Evolutionary conservation across 2,797 vertebrate genomes (phyloP).

Genomic region (Falco novaeseelandiae): DNA sequence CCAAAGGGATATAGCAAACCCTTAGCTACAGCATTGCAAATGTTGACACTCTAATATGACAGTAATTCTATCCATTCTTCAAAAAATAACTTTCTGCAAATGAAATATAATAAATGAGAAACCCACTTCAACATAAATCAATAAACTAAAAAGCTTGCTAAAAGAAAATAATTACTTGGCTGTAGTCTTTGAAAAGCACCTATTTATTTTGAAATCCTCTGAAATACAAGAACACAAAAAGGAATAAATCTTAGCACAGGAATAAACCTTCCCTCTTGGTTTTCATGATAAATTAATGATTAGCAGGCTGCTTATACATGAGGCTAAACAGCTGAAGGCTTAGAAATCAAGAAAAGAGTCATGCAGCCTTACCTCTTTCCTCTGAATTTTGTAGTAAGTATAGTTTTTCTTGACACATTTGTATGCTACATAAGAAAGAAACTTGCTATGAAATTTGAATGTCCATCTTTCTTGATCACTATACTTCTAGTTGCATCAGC

Average conservation of each 20-base stretch:
- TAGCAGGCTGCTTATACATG: not conserved
- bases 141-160: slow-evolving; percentile 61
- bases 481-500: not conserved
- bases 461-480: not conserved
- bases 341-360: not conserved
- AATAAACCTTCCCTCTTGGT: slow-evolving; percentile 25
- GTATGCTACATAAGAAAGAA: not conserved
- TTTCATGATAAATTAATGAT: slow-evolving; percentile 51
- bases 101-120: slow-evolving; percentile 29
- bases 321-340: not conserved
- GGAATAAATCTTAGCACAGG: not conserved
- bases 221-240: slow-evolving; percentile 8
- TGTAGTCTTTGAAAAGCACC: slow-evolving; percentile 34
- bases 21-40: not conserved
- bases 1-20: not conserved
- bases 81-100: slow-evolving; percentile 9
- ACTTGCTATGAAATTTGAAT: not conserved
- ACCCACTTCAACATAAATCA: slow-evolving; percentile 36
- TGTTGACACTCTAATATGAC: not conserved
- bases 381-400: not conserved
- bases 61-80: slow-evolving; percentile 27
- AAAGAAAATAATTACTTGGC: slow-evolving; percentile 57
- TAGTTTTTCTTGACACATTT: not conserved
- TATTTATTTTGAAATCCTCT: slow-evolving; percentile 49
- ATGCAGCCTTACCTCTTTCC: not conserved